Conservation (phyloP, 2,113 vertebrate genomes). For the Bubalus kerabau region DNA sequence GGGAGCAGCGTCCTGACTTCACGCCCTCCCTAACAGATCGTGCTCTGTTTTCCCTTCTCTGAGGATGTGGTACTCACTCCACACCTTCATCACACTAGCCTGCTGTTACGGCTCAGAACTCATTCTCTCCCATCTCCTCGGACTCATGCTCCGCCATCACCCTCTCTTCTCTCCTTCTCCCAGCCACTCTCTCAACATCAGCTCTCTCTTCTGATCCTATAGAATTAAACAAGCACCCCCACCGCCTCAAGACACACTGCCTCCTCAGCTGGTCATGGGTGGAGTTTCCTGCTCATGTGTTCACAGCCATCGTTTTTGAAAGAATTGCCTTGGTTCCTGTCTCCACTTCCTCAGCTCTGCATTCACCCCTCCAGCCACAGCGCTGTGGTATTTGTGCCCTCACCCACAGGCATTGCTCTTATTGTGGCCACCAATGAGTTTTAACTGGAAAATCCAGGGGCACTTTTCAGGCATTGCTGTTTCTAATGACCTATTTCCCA, state of each 20-base stretch:
- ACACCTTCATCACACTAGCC: fast-evolving
- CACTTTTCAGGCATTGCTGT: not conserved
- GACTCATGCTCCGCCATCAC: not conserved
- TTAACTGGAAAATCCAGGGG: not conserved
- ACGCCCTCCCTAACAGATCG: fast-evolving
- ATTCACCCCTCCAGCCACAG: not conserved
- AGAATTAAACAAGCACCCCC: not conserved
- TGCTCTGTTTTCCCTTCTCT: not conserved
- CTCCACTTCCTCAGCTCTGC: not conserved
- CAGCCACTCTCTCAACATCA: not conserved
- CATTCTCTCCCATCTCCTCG: not conserved
- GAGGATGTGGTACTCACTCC: too few relatives aligned
- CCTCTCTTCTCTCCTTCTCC: not conserved
- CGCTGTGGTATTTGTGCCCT: not conserved
- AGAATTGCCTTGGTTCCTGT: not conserved
- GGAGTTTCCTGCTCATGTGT: not conserved
- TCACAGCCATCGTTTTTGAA: not conserved
- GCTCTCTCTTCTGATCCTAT: not conserved
- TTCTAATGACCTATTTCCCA: not conserved
- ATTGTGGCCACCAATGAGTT: not conserved
- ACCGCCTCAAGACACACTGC: not conserved
- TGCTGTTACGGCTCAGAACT: not conserved
- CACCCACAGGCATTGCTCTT: not conserved
- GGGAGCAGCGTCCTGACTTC: not conserved
- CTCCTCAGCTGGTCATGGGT: not conserved